Conservation (phyloP, 2,888 invertebrate species). For the Clitarchus hookeri region DNA sequence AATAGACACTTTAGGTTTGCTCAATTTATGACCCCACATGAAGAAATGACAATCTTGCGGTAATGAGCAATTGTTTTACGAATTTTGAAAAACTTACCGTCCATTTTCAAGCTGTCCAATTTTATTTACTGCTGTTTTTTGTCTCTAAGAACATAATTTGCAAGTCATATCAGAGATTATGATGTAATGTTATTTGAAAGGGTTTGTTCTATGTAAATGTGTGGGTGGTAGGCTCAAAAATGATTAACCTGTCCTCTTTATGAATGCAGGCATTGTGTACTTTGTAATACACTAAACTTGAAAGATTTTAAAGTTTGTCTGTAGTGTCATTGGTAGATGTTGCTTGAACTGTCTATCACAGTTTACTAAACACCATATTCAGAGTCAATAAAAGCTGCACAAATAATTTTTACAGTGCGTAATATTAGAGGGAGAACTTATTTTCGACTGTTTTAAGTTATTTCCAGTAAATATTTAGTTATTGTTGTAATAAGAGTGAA, state of each 20-base stretch:
- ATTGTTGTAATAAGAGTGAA: not conserved
- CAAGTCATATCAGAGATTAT: not conserved
- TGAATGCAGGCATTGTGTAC: not conserved
- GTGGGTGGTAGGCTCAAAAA: not conserved
- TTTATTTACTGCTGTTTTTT: not conserved
- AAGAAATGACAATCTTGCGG: too few relatives aligned
- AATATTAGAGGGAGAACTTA: not conserved
- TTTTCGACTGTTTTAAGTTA: not conserved
- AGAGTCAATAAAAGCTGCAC: conserved; percentile 10
- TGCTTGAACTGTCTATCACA: not conserved
- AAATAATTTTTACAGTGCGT: not conserved
- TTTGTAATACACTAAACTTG: too few relatives aligned
- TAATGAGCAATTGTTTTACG: too few relatives aligned
- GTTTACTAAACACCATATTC: conserved; percentile 5
- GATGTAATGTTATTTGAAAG: not conserved
- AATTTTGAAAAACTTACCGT: not conserved
- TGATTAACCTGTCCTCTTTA: not conserved
- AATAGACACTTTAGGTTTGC: too few relatives aligned
- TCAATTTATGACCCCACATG: too few relatives aligned
- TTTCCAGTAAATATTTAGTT: not conserved
- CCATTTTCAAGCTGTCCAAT: conserved; percentile 2
- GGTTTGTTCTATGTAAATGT: not conserved
- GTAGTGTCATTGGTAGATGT: not conserved
- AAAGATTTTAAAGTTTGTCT: not conserved
- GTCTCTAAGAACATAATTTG: not conserved